Percentiles rank a stretch among this genome's conserved stretches.
These are phyloP conservation scores for Bos javanicus DNA, from an alignment of 2,113 vertebrate genomes.

Conservation along the genomic window DNA sequence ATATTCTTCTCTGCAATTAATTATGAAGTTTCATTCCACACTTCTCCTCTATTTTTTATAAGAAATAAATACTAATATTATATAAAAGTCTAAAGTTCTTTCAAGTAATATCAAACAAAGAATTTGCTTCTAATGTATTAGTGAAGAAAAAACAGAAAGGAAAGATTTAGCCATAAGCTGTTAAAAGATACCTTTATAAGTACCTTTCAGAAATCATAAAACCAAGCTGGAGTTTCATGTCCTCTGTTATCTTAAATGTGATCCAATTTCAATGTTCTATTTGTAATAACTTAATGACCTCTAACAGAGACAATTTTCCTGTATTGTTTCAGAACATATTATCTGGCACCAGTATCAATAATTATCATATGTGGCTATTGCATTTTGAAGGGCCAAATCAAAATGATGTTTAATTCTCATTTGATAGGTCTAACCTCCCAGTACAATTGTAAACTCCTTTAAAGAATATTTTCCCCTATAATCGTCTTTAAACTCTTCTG, in stretches of 20 bases:
- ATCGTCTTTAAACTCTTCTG: not conserved
- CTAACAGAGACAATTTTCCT: not conserved
- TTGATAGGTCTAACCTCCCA: not conserved
- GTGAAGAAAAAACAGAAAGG: not conserved
- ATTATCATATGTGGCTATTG: not conserved
- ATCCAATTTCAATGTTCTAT: not conserved
- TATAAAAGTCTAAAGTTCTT: not conserved
- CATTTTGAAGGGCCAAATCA: not conserved
- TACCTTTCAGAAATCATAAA: constrained; percentile 3
- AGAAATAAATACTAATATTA: not conserved
- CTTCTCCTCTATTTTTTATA: not conserved
- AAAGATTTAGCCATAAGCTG: not conserved
- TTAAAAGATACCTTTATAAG: not conserved
- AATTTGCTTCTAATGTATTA: constrained; percentile 1
- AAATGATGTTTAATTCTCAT: not conserved
- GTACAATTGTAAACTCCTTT: not conserved
- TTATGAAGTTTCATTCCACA: not conserved
- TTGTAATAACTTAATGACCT: not conserved
- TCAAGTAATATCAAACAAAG: not conserved
- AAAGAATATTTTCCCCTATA: not conserved
- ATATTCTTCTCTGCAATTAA: not conserved
- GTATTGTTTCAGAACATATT: not conserved
- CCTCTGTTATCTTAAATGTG: not conserved
- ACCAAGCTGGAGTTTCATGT: not conserved
- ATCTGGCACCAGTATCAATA: not conserved